A percentile compares a stretch with the other conserved stretches of the same genome.
Evolutionary conservation across 2,888 invertebrate genomes (phyloP).

Genomic region (Belgica antarctica): DNA sequence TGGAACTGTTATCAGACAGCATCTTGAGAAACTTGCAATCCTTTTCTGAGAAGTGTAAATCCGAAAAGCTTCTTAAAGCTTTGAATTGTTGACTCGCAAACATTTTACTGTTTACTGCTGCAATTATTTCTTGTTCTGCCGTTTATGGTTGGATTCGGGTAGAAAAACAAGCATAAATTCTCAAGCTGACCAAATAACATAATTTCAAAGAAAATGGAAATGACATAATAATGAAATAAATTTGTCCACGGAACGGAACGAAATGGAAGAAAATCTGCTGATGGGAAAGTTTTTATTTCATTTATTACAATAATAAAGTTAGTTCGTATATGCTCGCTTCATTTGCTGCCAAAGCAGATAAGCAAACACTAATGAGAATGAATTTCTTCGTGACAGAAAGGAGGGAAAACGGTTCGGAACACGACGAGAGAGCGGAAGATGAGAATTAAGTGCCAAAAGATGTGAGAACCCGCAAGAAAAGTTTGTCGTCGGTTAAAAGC

Average conservation of each 20-base stretch:
- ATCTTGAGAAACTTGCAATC: no score
- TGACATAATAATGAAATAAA: not conserved
- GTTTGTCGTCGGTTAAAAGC: not conserved
- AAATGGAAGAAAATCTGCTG: not conserved
- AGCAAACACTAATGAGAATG: constrained; percentile 22
- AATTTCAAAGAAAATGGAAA: constrained; percentile 2
- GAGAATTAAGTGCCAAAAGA: constrained; percentile 13
- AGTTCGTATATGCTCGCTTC: not conserved
- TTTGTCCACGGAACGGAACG: not conserved
- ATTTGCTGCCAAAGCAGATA: not conserved
- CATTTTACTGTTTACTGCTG: not conserved
- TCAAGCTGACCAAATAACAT: constrained; percentile 15
- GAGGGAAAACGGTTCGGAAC: no score
- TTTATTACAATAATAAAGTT: constrained; percentile 17
- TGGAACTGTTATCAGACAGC: no score
- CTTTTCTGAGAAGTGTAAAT: no score
- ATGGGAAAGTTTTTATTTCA: constrained; percentile 13
- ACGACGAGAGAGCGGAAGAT: no score
- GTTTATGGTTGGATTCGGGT: not conserved
- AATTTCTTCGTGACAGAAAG: not conserved
- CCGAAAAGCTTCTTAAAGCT: not conserved
- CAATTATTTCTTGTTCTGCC: not conserved
- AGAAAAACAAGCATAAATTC: not conserved
- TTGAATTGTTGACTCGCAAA: not conserved
- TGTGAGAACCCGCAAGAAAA: constrained; percentile 25